These are phyloP conservation scores for Arion vulgaris DNA, from an alignment of 1,140 invertebrate genomes.

Conservation along the genomic window DNA sequence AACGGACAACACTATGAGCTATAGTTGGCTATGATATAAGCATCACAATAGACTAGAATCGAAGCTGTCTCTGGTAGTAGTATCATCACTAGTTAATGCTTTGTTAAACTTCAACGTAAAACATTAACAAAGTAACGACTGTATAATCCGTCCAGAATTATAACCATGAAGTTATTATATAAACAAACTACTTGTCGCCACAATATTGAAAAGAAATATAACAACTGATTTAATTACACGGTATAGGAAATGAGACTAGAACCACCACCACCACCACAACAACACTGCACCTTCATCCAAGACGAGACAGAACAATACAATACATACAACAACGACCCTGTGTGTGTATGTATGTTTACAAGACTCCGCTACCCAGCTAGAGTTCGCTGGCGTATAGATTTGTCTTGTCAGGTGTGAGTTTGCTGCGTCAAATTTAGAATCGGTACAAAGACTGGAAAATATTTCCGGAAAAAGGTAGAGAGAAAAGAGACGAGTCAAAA, in stretches of 20 bases:
- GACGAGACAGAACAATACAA: not conserved
- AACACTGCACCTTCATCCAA: not conserved
- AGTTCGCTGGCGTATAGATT: not conserved
- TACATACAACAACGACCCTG: no score
- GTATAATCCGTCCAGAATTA: not conserved
- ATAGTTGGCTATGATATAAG: no score
- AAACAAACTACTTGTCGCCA: no score
- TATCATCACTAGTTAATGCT: not conserved
- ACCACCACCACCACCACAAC: not conserved
- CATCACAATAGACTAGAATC: no score
- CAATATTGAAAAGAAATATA: no score
- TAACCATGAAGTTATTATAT: not conserved
- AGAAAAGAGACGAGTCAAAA: no score
- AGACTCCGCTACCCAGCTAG: slow-evolving; percentile 3
- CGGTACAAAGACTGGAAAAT: not conserved
- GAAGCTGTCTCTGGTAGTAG: not conserved
- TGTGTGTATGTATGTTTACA: not conserved
- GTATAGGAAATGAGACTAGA: not conserved
- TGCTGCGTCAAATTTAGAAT: not conserved
- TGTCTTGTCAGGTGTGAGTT: slow-evolving; percentile 1
- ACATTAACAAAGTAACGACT: not conserved
- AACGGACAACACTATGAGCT: no score
- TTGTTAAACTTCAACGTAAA: not conserved
- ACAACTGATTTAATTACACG: not conserved
- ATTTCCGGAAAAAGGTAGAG: no score